phyloP scores from a whole-genome alignment of 2,113 vertebrate species.

The Rattus rattus region DNA sequence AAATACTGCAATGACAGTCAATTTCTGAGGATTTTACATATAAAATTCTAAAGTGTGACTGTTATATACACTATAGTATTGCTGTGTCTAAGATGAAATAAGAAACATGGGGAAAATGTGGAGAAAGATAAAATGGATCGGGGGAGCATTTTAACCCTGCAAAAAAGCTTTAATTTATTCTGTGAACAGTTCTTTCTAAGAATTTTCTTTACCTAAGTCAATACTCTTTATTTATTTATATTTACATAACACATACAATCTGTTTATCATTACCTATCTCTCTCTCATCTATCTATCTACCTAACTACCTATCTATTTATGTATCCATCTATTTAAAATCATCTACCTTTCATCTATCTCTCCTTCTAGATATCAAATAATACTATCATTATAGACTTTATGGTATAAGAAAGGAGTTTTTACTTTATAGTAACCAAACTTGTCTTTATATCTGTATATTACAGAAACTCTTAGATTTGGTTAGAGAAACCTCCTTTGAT shows the following conservation, averaged over 20 bases:
- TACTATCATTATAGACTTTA: neutral
- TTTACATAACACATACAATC: neutral
- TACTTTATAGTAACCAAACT: conserved; percentile 13
- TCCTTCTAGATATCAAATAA: neutral
- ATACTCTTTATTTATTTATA: neutral
- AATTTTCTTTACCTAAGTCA: neutral
- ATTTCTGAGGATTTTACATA: neutral
- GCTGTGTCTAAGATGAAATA: neutral
- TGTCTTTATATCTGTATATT: neutral
- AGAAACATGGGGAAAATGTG: neutral
- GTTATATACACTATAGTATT: neutral
- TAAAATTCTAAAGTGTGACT: neutral
- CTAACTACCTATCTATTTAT: neutral
- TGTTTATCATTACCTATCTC: neutral
- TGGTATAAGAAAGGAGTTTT: neutral
- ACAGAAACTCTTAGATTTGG: too few species aligned
- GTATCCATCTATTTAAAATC: neutral
- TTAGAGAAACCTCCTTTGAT: neutral
- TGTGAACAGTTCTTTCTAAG: neutral
- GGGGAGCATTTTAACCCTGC: neutral
- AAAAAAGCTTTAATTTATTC: neutral
- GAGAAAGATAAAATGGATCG: neutral
- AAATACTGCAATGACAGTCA: neutral
- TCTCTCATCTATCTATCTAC: neutral
- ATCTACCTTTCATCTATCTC: neutral